These are phyloP conservation scores for Cygnus olor DNA, from an alignment of 2,797 vertebrate species.

Conservation along the genomic window DNA sequence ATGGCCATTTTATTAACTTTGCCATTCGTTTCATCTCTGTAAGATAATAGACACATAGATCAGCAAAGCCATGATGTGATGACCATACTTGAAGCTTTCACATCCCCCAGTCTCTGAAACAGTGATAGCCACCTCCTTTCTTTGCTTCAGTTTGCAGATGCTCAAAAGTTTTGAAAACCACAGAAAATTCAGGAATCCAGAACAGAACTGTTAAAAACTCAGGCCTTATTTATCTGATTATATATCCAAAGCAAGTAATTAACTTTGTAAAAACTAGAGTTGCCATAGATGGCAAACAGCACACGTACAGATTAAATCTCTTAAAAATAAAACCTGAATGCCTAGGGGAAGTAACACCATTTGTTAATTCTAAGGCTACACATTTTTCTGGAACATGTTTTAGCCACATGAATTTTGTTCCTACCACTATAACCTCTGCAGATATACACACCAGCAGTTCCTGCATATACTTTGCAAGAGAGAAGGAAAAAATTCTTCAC, in stretches of 20 bases:
- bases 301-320: conserved; percentile 12
- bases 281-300: conserved; percentile 38
- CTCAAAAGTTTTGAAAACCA: background rate
- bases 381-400: conserved; percentile 24
- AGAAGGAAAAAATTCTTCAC: background rate
- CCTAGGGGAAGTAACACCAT: conserved; percentile 25
- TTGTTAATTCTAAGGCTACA: conserved; percentile 31
- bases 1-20: conserved; percentile 43
- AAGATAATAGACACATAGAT: conserved; percentile 36
- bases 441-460: background rate
- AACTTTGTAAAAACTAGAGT: conserved; percentile 35
- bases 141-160: background rate
- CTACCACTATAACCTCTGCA: conserved; percentile 15
- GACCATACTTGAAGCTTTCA: background rate
- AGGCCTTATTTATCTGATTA: conserved; percentile 9
- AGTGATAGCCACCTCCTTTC: background rate
- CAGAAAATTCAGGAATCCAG: background rate
- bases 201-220: conserved; percentile 14
- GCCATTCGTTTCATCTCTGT: background rate
- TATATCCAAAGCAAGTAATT: conserved; percentile 32
- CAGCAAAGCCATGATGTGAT: conserved; percentile 2
- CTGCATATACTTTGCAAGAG: background rate
- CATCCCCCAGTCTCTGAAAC: background rate
- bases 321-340: conserved; percentile 49
- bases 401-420: conserved; percentile 33